Evolutionary conservation across 2,113 vertebrate species (phyloP).

Genomic region (Nyctibius bracteatus): DNA sequence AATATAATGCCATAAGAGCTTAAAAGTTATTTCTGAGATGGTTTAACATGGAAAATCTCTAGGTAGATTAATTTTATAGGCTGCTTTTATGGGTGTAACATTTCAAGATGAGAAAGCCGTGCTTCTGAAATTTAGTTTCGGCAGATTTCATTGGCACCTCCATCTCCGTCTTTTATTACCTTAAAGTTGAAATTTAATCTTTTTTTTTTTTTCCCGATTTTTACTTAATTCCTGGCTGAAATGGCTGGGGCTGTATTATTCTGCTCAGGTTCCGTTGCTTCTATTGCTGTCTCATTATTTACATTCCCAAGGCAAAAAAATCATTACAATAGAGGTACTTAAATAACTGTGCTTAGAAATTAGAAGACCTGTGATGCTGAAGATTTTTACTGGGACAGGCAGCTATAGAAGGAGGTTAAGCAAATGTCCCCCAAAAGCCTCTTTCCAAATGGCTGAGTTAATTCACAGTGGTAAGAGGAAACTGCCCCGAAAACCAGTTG

Average conservation of each 20-base stretch:
- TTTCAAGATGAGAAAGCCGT: conserved; percentile 67
- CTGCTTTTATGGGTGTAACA: conserved; percentile 59
- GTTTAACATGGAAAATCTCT: conserved; percentile 60
- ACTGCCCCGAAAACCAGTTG: not conserved
- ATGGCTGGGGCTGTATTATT: not conserved
- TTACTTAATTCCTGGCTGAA: conserved; percentile 32
- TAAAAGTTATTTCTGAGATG: conserved; percentile 63
- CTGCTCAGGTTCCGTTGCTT: not conserved
- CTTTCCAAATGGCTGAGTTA: not conserved
- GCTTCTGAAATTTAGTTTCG: conserved; percentile 55
- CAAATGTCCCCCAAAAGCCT: not conserved
- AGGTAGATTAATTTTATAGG: conserved; percentile 69
- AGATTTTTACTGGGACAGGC: not conserved
- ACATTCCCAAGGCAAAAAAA: not conserved
- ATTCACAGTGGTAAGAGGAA: not conserved
- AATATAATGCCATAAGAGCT: conserved; percentile 39
- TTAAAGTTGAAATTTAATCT: conserved; percentile 57
- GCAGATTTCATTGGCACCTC: conserved; percentile 48
- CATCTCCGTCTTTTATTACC: conserved; percentile 52
- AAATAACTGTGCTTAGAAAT: not conserved
- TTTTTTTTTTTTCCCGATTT: not conserved
- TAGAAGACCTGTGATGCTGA: not conserved
- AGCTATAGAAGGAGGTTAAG: not conserved
- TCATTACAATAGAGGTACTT: not conserved
- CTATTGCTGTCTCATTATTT: not conserved